A percentile compares a stretch with the other conserved stretches of the same genome.
Conservation (phyloP, 2,797 vertebrate genomes). For the Sarcophilus harrisii region DNA sequence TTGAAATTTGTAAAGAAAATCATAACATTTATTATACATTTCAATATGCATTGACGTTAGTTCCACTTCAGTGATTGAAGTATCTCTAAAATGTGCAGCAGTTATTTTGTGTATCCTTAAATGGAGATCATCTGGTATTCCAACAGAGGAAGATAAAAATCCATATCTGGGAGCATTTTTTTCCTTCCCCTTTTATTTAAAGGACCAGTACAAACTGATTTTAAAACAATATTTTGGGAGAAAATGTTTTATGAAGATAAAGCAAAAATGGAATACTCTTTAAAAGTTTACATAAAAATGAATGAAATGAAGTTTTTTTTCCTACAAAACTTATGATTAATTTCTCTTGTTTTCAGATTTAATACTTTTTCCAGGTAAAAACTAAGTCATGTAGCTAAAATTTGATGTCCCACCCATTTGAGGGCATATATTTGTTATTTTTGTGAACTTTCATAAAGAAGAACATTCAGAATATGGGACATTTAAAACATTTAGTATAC, state of each 20-base stretch:
- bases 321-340: not conserved
- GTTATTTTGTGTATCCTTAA: conserved; percentile 86
- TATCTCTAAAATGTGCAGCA: conserved; percentile 79
- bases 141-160: conserved; percentile 83
- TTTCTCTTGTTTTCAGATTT: not conserved
- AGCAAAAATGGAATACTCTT: conserved; percentile 45
- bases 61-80: not conserved
- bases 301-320: conserved; percentile 6
- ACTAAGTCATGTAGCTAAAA: not conserved
- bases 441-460: not conserved
- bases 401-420: not conserved
- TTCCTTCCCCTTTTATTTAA: conserved; percentile 78
- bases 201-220: conserved; percentile 70
- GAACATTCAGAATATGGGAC: not conserved
- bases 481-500: not conserved
- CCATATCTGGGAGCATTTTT: conserved; percentile 75
- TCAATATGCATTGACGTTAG: not conserved
- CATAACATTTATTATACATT: not conserved
- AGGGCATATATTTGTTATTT: not conserved
- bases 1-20: not conserved
- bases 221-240: conserved; percentile 70
- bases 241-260: conserved; percentile 48
- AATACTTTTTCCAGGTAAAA: not conserved
- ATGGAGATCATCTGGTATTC: conserved; percentile 85
- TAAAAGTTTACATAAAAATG: conserved; percentile 50